These are phyloP conservation scores for Drosophila antonietae DNA, from an alignment of 2,888 invertebrate genomes.

Conservation along the genomic window DNA sequence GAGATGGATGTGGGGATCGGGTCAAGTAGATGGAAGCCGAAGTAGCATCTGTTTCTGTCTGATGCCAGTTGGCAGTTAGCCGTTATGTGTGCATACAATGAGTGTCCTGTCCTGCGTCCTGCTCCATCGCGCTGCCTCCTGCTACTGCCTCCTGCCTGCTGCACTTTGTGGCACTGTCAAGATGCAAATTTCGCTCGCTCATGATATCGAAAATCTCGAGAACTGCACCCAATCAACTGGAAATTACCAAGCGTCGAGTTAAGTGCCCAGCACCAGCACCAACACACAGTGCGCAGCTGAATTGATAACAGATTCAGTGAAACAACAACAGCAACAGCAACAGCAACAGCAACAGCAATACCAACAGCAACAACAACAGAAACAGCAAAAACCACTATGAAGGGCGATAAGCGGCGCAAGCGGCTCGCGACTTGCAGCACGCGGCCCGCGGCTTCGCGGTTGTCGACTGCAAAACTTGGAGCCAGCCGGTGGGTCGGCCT, in stretches of 20 bases:
- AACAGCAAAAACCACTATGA: slow-evolving; percentile 31
- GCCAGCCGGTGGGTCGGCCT: slow-evolving; percentile 46
- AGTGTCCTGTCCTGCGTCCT: slow-evolving; percentile 16
- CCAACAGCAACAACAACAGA: slow-evolving; percentile 2
- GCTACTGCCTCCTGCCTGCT: neutral
- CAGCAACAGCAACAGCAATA: slow-evolving; percentile 13
- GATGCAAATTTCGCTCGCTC: slow-evolving; percentile 64
- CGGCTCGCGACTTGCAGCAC: slow-evolving; percentile 38
- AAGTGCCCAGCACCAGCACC: slow-evolving; percentile 54
- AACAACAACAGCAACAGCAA: slow-evolving; percentile 19
- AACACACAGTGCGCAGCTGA: slow-evolving; percentile 48
- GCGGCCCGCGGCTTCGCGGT: slow-evolving; percentile 44
- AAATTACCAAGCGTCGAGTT: slow-evolving; percentile 72
- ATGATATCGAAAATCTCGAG: slow-evolving; percentile 70
- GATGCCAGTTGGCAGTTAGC: slow-evolving; percentile 28
- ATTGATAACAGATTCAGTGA: slow-evolving; percentile 68
- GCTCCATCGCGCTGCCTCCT: neutral
- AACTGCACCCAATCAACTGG: slow-evolving; percentile 81
- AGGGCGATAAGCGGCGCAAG: slow-evolving; percentile 60
- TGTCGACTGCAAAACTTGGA: slow-evolving; percentile 47
- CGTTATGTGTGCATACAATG: slow-evolving; percentile 31
- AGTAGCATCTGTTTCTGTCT: slow-evolving; percentile 42
- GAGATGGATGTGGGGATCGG: slow-evolving; percentile 11
- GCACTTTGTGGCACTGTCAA: slow-evolving; percentile 21
- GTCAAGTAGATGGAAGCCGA: slow-evolving; percentile 25